Base-by-base conservation (phyloP, 2,888 invertebrate species). In the Cenopis cana region DNA sequence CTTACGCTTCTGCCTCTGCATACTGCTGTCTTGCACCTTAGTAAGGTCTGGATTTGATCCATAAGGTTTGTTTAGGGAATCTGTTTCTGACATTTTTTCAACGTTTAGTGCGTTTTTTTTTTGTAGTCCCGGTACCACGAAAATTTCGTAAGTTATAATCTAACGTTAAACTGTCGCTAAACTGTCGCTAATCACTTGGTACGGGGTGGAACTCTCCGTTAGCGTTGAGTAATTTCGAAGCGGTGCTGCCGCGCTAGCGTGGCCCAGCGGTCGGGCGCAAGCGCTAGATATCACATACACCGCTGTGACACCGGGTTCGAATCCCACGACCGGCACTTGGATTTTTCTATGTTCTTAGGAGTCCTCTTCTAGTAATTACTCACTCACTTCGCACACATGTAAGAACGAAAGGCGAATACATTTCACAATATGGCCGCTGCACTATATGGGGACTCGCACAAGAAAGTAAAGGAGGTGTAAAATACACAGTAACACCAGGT, bases 381-480 rank as follows among this genome's bases (percentile, higher is more conserved):
- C 24, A 24, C 24, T 24, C 24, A 24, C 24, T 24, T 3, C 52
- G 52, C 52, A 52, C 52, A 1, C 20, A 9, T 9, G 52, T 10
- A 9, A 3, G 20, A 52, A 18, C 4, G 52, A 52, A 4, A 52
- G 20, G 12, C 10, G 20, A 11, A 20, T 20, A 52, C 20, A 20
- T 3, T 20, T 52, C 10, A 3, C 52, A 52, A 52, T 20, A 20
- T 52, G 52, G 52, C 52, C 52, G 52, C 52, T 17, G 52, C 52
- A 20, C 20, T 52, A 52, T 20, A 52, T 52, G 52, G 52, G 3
- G 4, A 11, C 8, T 20, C 52, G 10, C 52, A 11, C 12, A 52
- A 52, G 52, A 52, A 20, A 52, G 52, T 20, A 52, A 52, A 20
- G 52, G 52, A 52, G 52, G 52, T n/a, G n/a, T n/a, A n/a, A n/a